These are phyloP conservation scores for Saguinus imperator DNA, from an alignment of 2,113 vertebrate species.

Conservation along the genomic window DNA sequence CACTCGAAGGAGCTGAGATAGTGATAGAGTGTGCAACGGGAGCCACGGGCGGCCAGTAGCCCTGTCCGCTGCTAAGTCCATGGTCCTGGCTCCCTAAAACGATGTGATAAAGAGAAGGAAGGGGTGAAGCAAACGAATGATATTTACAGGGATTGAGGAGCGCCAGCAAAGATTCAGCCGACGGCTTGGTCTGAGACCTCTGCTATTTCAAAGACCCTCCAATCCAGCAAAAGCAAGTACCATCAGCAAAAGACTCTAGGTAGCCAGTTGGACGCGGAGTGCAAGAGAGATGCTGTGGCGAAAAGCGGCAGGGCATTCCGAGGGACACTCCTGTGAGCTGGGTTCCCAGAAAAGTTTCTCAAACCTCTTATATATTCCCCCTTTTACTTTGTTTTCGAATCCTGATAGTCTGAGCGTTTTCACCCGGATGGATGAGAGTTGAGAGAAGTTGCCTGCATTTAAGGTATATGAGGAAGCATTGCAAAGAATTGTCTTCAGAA, in stretches of 20 bases:
- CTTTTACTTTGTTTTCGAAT: slow-evolving; percentile 2
- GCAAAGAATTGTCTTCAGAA: slow-evolving; percentile 22
- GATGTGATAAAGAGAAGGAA: neutral
- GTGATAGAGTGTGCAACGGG: slow-evolving; percentile 70
- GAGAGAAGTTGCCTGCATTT: neutral
- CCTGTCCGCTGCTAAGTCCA: slow-evolving; percentile 70
- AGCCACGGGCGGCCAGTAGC: slow-evolving; percentile 84
- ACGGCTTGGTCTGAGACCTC: slow-evolving; percentile 75
- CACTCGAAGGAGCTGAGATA: neutral
- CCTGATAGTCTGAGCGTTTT: neutral
- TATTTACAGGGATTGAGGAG: slow-evolving; percentile 47
- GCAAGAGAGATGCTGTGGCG: neutral
- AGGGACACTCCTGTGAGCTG: neutral
- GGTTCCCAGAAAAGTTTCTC: slow-evolving; percentile 43
- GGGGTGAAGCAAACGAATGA: neutral
- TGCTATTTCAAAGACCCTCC: slow-evolving; percentile 73
- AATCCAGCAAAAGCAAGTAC: slow-evolving; percentile 63
- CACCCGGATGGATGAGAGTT: neutral
- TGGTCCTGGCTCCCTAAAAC: slow-evolving; percentile 60
- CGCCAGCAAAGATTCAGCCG: slow-evolving; percentile 41
- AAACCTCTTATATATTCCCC: neutral
- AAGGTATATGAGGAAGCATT: neutral
- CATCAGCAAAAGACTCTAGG: slow-evolving; percentile 30
- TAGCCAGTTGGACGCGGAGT: neutral
- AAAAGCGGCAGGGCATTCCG: neutral